Conservation (phyloP, 2,113 vertebrate genomes). For the Peromyscus polionotus region DNA sequence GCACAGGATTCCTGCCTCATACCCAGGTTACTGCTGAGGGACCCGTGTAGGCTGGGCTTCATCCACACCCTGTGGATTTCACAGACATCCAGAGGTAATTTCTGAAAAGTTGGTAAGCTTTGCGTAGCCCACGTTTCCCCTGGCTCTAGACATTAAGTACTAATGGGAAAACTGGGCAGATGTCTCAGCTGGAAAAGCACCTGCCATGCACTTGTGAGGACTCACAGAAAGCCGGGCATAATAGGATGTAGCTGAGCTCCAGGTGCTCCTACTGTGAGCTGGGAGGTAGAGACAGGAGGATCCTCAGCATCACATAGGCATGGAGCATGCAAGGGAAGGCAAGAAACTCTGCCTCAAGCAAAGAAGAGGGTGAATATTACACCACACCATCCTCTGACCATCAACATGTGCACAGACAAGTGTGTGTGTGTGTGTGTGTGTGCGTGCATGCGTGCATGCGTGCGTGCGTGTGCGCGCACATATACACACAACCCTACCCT, state of each 20-base stretch:
- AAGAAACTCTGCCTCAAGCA: no score
- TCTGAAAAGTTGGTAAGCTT: background rate
- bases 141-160: background rate
- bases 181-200: background rate
- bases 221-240: background rate
- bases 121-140: background rate
- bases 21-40: background rate
- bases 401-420: no score
- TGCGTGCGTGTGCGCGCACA: no score
- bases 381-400: background rate
- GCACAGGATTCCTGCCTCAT: background rate
- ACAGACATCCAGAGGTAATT: background rate
- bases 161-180: background rate
- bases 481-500: fast-evolving
- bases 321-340: background rate
- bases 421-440: background rate
- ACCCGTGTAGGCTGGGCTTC: background rate
- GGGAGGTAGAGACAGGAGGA: background rate
- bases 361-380: background rate
- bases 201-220: background rate
- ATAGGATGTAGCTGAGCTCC: background rate
- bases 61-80: background rate
- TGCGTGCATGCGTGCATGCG: background rate
- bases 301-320: background rate
- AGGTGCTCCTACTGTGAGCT: background rate